Evolutionary conservation across 2,113 vertebrate genomes (phyloP).

Genomic region (Etheostoma cragini): DNA sequence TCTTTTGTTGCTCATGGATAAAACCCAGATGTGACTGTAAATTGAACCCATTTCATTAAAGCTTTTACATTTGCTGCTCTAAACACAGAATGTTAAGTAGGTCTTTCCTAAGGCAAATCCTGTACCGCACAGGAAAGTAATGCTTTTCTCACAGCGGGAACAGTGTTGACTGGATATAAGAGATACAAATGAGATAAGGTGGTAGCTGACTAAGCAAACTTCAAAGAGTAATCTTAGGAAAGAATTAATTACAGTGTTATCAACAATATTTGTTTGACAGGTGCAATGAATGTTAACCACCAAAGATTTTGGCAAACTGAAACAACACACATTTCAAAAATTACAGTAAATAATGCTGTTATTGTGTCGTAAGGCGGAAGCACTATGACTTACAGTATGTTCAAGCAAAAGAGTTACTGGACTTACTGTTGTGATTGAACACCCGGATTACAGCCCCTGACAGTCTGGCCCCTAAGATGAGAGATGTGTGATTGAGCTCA

Average conservation of each 20-base stretch:
- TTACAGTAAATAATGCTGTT: neutral
- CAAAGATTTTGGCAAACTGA: neutral
- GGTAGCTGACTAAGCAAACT: slow-evolving; percentile 9
- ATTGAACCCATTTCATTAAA: slow-evolving; percentile 58
- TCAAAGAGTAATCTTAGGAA: neutral
- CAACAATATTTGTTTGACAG: neutral
- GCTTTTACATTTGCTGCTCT: slow-evolving; percentile 60
- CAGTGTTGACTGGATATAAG: slow-evolving; percentile 26
- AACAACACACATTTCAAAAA: neutral
- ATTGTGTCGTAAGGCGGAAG: neutral
- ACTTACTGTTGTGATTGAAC: slow-evolving; percentile 98
- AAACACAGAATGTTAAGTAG: slow-evolving; percentile 70
- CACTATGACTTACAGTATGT: neutral
- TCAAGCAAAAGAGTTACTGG: neutral
- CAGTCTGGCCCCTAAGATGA: slow-evolving; percentile 92
- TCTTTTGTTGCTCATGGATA: slow-evolving; percentile 42
- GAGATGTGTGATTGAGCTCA: slow-evolving; percentile 93
- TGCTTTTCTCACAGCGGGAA: slow-evolving; percentile 37
- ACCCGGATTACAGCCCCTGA: slow-evolving; percentile 92
- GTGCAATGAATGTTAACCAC: neutral
- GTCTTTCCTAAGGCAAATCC: slow-evolving; percentile 67
- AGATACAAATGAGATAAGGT: neutral
- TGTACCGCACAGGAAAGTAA: slow-evolving; percentile 39
- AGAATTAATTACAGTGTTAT: neutral
- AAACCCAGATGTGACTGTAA: slow-evolving; percentile 55